These are phyloP conservation scores for Fissipunctia ypsillon DNA, from an alignment of 2,888 invertebrate species.

Conservation along the genomic window DNA sequence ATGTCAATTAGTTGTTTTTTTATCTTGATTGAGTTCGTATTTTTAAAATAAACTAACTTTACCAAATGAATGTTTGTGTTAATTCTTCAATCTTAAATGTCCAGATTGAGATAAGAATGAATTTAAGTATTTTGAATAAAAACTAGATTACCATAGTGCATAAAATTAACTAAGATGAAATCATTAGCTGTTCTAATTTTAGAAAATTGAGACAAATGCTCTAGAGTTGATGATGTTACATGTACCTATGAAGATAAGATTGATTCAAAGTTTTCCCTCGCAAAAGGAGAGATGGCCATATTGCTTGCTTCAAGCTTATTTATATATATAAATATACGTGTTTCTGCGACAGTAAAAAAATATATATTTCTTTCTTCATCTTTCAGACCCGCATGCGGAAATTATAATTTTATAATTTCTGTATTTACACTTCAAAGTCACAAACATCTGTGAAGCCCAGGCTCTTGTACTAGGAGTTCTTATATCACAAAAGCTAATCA, in stretches of 20 bases:
- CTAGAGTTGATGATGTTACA: background rate
- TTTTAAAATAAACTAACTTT: conserved; percentile 29
- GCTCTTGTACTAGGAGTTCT: background rate
- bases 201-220: background rate
- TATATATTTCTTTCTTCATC: background rate
- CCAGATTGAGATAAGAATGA: conserved; percentile 26
- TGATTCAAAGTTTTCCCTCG: background rate
- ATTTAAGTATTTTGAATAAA: conserved; percentile 15
- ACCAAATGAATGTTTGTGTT: conserved; percentile 26
- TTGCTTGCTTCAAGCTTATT: background rate
- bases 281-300: background rate
- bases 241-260: background rate
- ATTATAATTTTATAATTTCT: too few species aligned
- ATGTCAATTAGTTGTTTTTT: conserved; percentile 34
- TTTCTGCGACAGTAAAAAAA: background rate
- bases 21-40: conserved; percentile 19
- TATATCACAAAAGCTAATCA: background rate
- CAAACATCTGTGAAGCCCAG: background rate
- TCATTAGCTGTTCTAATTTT: background rate
- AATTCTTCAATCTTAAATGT: conserved; percentile 33
- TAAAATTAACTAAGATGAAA: conserved; percentile 8
- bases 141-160: conserved; percentile 3
- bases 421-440: background rate
- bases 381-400: background rate
- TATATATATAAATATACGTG: background rate